phyloP scores from a whole-genome alignment of 2,113 vertebrate species.

The Hystrix cristata region DNA sequence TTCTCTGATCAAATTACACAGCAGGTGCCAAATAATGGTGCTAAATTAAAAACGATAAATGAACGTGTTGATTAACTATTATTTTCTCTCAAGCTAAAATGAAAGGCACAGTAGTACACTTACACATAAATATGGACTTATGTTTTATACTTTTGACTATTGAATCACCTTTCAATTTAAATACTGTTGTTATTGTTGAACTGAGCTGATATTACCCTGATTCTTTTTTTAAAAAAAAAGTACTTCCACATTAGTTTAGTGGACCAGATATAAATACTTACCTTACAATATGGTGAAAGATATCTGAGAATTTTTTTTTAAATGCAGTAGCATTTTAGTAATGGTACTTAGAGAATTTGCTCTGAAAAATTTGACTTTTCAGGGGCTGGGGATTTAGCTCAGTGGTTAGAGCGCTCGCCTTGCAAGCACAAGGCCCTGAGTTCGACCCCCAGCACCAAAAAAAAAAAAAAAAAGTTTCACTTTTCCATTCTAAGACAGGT shows the following conservation, averaged over 20 bases:
- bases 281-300: constrained; percentile 26
- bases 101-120: neutral
- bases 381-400: too few species aligned
- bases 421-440: too few species aligned
- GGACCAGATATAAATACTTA: constrained; percentile 3
- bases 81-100: constrained; percentile 49
- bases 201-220: constrained; percentile 41
- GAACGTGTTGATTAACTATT: constrained; percentile 8
- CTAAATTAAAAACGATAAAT: constrained; percentile 48
- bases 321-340: neutral
- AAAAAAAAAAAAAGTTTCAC: too few species aligned
- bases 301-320: neutral
- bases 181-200: neutral
- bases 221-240: neutral
- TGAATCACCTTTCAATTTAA: constrained; percentile 52
- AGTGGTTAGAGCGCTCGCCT: too few species aligned
- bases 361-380: neutral
- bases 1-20: constrained; percentile 23
- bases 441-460: too few species aligned
- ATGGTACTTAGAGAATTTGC: constrained; percentile 34
- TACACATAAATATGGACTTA: constrained; percentile 25
- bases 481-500: neutral
- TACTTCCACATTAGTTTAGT: constrained; percentile 55
- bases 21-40: neutral
- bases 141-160: neutral